These are phyloP conservation scores for Choreutis nemorana DNA, from an alignment of 2,888 invertebrate species.

Conservation along the genomic window DNA sequence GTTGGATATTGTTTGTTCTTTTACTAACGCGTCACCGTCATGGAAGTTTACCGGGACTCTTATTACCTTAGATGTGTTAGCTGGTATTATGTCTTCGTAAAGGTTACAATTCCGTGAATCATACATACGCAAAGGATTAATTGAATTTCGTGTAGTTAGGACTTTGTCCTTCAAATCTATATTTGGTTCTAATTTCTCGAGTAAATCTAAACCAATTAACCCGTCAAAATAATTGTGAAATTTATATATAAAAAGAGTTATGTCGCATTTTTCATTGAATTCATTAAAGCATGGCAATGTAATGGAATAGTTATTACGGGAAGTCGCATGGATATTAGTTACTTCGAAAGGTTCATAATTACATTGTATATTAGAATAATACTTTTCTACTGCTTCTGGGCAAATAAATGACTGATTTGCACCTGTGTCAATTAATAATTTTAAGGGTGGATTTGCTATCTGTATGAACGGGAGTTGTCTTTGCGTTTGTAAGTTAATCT, in stretches of 20 bases:
- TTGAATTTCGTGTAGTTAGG: slow-evolving; percentile 8
- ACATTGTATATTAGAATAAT: slow-evolving; percentile 3
- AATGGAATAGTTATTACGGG: slow-evolving; percentile 15
- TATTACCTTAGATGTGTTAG: slow-evolving; percentile 12
- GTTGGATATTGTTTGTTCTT: slow-evolving; percentile 12
- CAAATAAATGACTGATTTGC: slow-evolving; percentile 17
- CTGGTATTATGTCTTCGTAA: slow-evolving; percentile 17
- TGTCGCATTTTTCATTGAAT: slow-evolving; percentile 7
- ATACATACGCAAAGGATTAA: slow-evolving; percentile 11
- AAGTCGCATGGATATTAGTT: slow-evolving; percentile 13
- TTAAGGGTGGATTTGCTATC: slow-evolving; percentile 13
- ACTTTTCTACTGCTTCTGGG: slow-evolving; percentile 11
- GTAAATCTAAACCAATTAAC: slow-evolving; percentile 15
- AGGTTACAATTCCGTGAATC: slow-evolving; percentile 14
- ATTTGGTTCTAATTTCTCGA: slow-evolving; percentile 12
- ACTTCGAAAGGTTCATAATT: slow-evolving; percentile 12
- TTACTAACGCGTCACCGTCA: slow-evolving; percentile 12
- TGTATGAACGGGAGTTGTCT: slow-evolving; percentile 14
- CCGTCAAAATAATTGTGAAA: slow-evolving; percentile 20
- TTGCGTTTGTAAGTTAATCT: slow-evolving; percentile 14
- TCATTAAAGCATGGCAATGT: slow-evolving; percentile 13
- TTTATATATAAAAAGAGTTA: slow-evolving; percentile 15
- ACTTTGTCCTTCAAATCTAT: slow-evolving; percentile 14
- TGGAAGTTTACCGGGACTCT: slow-evolving; percentile 11
- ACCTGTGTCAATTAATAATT: slow-evolving; percentile 15